phyloP scores from a whole-genome alignment of 2,797 vertebrate species.

The Channa striata region DNA sequence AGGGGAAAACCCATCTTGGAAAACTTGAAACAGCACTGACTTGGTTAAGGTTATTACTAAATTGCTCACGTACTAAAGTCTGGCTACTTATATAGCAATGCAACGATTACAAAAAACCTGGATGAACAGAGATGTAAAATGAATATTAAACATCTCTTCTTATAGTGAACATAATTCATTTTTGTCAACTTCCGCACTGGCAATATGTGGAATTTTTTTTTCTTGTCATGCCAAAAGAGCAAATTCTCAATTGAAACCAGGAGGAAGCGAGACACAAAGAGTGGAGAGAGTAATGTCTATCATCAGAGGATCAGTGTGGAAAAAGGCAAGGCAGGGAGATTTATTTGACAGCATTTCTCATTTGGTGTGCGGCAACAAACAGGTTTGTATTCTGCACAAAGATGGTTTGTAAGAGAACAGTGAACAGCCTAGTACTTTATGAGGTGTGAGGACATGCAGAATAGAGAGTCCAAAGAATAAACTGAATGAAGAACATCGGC shows the following conservation, averaged over 20 bases:
- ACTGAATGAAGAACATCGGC: not conserved
- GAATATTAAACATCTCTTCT: constrained; percentile 25
- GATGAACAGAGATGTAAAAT: not conserved
- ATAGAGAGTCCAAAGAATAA: constrained; percentile 7
- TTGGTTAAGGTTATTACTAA: constrained; percentile 12
- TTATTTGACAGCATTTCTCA: constrained; percentile 32
- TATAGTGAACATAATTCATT: constrained; percentile 27
- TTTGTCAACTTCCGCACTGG: constrained; percentile 32
- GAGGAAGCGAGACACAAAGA: constrained; percentile 29
- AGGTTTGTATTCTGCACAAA: constrained; percentile 13
- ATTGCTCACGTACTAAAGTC: not conserved
- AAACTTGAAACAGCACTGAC: not conserved
- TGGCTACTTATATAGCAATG: not conserved
- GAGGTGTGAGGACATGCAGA: constrained; percentile 24
- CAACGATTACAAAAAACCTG: not conserved
- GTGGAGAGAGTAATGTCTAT: constrained; percentile 26
- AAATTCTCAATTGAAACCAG: constrained; percentile 62
- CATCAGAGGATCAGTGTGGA: constrained; percentile 30
- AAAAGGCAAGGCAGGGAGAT: constrained; percentile 27
- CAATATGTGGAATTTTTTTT: constrained; percentile 48
- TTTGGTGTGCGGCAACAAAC: constrained; percentile 40
- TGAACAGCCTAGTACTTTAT: constrained; percentile 11
- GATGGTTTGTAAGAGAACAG: not conserved
- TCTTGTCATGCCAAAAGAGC: constrained; percentile 36
- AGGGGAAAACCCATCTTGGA: not conserved